phyloP scores from a whole-genome alignment of 2,113 vertebrate species.

The Mirza zaza region DNA sequence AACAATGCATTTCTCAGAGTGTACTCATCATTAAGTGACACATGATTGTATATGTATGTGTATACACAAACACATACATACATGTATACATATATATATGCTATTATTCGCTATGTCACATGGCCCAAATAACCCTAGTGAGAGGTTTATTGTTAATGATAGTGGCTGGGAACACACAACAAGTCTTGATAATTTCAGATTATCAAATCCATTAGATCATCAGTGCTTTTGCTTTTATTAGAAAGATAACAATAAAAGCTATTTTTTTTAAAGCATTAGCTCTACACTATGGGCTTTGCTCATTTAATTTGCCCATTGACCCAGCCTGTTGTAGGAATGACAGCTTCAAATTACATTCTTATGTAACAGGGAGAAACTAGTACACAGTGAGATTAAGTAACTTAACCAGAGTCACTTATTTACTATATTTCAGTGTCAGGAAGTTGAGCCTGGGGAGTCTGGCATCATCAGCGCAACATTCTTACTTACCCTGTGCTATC shows the following conservation, averaged over 20 bases:
- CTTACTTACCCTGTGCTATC: neutral
- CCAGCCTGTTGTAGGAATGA: neutral
- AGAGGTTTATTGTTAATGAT: neutral
- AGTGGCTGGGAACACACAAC: neutral
- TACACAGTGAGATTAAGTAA: neutral
- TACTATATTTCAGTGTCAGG: neutral
- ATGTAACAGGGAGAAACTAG: neutral
- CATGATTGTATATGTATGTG: neutral
- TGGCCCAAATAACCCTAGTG: neutral
- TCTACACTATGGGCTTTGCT: neutral
- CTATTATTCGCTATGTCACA: neutral
- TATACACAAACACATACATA: neutral
- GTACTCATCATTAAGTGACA: neutral
- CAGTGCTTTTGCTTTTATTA: neutral
- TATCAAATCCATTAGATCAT: neutral
- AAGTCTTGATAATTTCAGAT: neutral
- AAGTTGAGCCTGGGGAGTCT: neutral
- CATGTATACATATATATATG: neutral
- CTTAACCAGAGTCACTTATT: neutral
- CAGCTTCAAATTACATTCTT: neutral
- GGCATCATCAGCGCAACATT: neutral
- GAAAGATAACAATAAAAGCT: neutral
- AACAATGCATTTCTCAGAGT: neutral
- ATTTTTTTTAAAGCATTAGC: neutral
- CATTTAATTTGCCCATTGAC: neutral